phyloP scores from a whole-genome alignment of 35 echinoderm and acorn worm genomes.

The Ptychodera flava region DNA sequence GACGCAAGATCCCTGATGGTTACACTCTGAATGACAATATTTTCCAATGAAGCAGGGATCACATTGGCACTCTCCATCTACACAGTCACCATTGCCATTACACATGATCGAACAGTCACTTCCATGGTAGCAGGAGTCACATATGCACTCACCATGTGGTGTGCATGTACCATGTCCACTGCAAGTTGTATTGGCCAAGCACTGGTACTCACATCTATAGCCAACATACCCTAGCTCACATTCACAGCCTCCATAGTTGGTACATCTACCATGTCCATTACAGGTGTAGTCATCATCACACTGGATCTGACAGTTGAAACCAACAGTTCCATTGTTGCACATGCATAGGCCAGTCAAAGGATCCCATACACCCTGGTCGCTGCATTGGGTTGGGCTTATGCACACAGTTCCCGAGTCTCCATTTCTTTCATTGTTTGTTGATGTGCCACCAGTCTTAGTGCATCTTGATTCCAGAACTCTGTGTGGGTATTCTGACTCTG shows the following conservation, averaged over 20 bases:
- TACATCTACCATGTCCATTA: slow-evolving; percentile 57
- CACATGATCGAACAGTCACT: slow-evolving; percentile 42
- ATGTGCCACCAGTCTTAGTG: background rate
- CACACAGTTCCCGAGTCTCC: slow-evolving; percentile 47
- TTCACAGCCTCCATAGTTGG: slow-evolving; percentile 48
- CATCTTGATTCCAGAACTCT: slow-evolving; percentile 10
- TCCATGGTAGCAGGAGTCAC: slow-evolving; percentile 66
- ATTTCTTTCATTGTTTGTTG: background rate
- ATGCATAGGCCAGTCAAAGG: slow-evolving; percentile 6
- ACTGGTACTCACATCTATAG: slow-evolving; percentile 73
- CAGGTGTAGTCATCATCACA: slow-evolving; percentile 35
- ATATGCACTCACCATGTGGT: slow-evolving; percentile 49
- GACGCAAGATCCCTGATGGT: slow-evolving; percentile 42
- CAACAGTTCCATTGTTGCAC: slow-evolving; percentile 55
- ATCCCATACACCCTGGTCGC: slow-evolving; percentile 54
- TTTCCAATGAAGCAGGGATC: slow-evolving; percentile 62
- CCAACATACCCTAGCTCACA: slow-evolving; percentile 74
- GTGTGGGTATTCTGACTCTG: slow-evolving; percentile 16
- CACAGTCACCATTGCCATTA: slow-evolving; percentile 51
- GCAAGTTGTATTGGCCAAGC: slow-evolving; percentile 42
- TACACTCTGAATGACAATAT: slow-evolving; percentile 65
- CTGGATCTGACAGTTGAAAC: slow-evolving; percentile 64
- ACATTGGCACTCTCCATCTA: slow-evolving; percentile 49
- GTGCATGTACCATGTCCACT: slow-evolving; percentile 69
- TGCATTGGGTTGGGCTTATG: slow-evolving; percentile 28